Evolutionary conservation across 2,113 vertebrate species (phyloP).

Genomic region (Arvicanthis niloticus): DNA sequence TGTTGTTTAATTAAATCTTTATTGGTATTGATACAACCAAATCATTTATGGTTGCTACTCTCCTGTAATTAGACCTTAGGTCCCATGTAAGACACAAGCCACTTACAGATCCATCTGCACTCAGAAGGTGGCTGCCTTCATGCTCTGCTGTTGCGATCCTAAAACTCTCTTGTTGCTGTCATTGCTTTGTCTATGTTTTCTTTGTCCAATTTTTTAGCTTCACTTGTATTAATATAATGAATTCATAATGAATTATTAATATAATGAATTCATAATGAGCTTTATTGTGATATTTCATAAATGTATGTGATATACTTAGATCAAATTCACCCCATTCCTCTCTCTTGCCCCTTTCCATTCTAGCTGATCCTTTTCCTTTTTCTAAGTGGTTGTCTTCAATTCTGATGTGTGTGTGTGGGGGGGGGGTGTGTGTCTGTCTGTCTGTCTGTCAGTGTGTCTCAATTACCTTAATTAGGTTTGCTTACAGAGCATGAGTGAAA

Average conservation of each 20-base stretch:
- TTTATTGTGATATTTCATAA: not conserved
- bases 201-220: not conserved
- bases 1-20: not conserved
- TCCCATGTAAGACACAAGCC: not conserved
- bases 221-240: no score
- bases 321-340: no score
- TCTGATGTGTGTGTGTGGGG: not conserved
- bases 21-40: not conserved
- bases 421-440: not conserved
- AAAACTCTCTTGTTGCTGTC: not conserved
- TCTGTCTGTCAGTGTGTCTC: not conserved
- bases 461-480: not conserved
- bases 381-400: not conserved
- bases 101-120: not conserved
- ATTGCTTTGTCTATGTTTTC: not conserved
- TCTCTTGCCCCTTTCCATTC: not conserved
- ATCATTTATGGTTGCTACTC: not conserved
- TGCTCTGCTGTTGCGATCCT: not conserved
- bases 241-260: no score
- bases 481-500: not conserved
- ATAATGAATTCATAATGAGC: not conserved
- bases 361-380: no score
- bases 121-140: not conserved
- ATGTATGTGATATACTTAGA: not conserved
- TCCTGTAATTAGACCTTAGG: not conserved